Evolutionary conservation across 1,140 invertebrate species (phyloP), one percentile per base, ranked within the genome.

Genomic region (Neodiprion pinetum): DNA sequence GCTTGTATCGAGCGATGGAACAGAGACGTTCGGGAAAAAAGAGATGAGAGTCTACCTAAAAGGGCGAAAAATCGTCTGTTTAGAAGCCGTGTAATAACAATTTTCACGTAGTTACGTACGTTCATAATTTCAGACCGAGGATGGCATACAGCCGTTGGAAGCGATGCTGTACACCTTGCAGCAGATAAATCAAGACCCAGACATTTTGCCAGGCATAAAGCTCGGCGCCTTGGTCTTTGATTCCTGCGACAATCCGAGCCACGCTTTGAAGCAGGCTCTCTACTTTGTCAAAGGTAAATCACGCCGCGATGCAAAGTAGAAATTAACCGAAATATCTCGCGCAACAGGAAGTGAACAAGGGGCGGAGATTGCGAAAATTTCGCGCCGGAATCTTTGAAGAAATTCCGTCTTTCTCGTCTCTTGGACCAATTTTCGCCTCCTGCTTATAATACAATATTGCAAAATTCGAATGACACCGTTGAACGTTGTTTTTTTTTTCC

Each of bases 131-230:
- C 48, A 85, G 84, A 8, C 75, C 7, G 83, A 85, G 48, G 90
- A 91, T 76, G 90, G 91, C 4, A 86, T 92, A 66, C 90, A 91
- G 72, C 88, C 90, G 1, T 74, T 92, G 72, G 91, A 92, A 81
- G 90, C 91, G 1, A 83, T 92, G 77, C 78, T 92, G 4, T 92
- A 87, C 78, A 90, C 90, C 0, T 72, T 92, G 7, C 82, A 87
- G 48, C 86, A 90, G 73, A 90, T 92, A 69, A 92, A 92, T 81
- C 73, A 80, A 0, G 82, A 90, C 78, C 76, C 82, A 0, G 74
- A 70, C 4, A 81, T 92, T 21, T 80, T 92, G 3, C 90, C 90
- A 7, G 90, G 90, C 0, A 84, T 92, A 69, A 81, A 74, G 3
- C 79, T 92, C 1, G 91, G 91, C 0, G 85, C 89, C 0, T 23